These are phyloP conservation scores for Heliconius ethilla DNA, from an alignment of 2,888 invertebrate species.

Conservation along the genomic window DNA sequence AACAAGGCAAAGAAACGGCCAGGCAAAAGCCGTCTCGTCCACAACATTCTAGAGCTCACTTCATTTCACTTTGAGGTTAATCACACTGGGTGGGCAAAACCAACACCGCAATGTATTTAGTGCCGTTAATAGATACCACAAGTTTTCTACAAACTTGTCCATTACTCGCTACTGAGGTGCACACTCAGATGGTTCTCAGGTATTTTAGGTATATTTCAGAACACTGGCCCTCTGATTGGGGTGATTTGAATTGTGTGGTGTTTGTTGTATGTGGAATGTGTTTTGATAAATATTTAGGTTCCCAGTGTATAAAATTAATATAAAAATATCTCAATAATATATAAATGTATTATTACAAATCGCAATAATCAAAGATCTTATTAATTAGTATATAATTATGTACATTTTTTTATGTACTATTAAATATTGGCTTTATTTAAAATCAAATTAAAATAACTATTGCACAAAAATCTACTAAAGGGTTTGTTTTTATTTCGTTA, in stretches of 20 bases:
- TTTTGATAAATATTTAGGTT: no score
- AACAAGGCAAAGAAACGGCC: slow-evolving; percentile 42
- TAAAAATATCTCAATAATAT: no score
- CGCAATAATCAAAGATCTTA: no score
- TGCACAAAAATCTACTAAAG: neutral
- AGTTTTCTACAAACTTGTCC: slow-evolving; percentile 41
- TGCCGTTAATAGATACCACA: slow-evolving; percentile 47
- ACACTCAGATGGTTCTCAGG: slow-evolving; percentile 9
- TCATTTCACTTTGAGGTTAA: slow-evolving; percentile 50
- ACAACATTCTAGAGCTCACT: slow-evolving; percentile 42
- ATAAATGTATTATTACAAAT: no score
- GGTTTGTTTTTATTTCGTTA: neutral
- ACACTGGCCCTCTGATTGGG: neutral
- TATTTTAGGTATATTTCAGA: slow-evolving; percentile 7
- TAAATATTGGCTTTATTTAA: neutral
- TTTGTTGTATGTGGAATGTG: neutral
- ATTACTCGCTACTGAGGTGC: slow-evolving; percentile 8
- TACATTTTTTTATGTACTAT: no score
- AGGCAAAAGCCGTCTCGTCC: slow-evolving; percentile 37
- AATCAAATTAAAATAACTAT: neutral
- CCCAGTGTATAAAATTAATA: no score
- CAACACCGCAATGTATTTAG: slow-evolving; percentile 43
- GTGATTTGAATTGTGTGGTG: neutral
- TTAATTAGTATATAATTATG: no score
- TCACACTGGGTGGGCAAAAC: slow-evolving; percentile 49